A percentile compares a stretch with the other conserved stretches of the same genome.
Conservation (phyloP, 2,888 invertebrate genomes). For the Tenthredo livida region DNA sequence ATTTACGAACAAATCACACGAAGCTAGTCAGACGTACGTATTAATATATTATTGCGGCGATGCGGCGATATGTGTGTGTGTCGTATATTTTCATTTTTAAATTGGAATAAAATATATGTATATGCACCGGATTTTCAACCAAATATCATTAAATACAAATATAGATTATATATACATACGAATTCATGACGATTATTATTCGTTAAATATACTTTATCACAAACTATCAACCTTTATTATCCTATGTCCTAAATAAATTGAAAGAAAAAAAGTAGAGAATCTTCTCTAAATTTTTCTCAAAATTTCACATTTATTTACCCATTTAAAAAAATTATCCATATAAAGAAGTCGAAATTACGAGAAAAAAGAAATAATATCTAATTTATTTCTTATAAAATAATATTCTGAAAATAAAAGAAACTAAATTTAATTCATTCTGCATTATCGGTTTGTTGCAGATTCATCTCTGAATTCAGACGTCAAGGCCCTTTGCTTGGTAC, state of each 20-base stretch:
- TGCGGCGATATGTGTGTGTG: conserved; percentile 41
- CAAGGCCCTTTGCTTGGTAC: conserved; percentile 30
- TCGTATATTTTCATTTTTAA: conserved; percentile 55
- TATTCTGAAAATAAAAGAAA: background rate
- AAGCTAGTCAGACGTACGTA: conserved; percentile 49
- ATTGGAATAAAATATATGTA: conserved; percentile 54
- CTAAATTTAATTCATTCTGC: background rate
- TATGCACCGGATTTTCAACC: conserved; percentile 29
- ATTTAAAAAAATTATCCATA: too few relatives aligned
- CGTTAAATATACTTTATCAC: too few relatives aligned
- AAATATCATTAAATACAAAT: conserved; percentile 14
- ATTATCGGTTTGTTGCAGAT: conserved; percentile 16
- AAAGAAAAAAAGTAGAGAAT: too few relatives aligned
- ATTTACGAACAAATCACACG: conserved; percentile 40
- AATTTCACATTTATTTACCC: too few relatives aligned
- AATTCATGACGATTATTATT: background rate
- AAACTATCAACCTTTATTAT: too few relatives aligned
- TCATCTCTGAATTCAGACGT: background rate
- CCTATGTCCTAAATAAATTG: too few relatives aligned
- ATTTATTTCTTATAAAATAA: background rate
- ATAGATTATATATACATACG: background rate
- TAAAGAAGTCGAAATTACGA: too few relatives aligned
- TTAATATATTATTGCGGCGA: conserved; percentile 19
- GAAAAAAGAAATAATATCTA: too few relatives aligned
- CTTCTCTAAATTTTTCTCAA: too few relatives aligned